Conservation (phyloP, 2,888 invertebrate genomes). For the Lacanobia wlatinum region DNA sequence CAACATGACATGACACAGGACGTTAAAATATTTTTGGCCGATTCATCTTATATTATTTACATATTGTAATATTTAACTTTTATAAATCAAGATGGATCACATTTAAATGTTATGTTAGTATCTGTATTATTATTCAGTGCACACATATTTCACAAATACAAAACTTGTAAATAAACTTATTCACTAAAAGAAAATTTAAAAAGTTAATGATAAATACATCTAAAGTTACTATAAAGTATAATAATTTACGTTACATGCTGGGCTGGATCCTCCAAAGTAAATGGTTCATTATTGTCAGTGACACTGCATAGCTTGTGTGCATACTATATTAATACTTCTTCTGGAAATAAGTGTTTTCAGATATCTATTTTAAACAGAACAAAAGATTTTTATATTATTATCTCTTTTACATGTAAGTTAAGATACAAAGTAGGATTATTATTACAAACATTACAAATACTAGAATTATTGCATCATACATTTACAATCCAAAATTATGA, state of each 20-base stretch:
- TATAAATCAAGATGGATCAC: slow-evolving; percentile 57
- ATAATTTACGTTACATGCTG: slow-evolving; percentile 64
- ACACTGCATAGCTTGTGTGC: slow-evolving; percentile 36
- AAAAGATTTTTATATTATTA: slow-evolving; percentile 7
- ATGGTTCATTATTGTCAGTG: slow-evolving; percentile 62
- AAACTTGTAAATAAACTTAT: slow-evolving; percentile 68
- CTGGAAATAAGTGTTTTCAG: slow-evolving; percentile 14
- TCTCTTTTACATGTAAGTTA: slow-evolving; percentile 21
- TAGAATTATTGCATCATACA: slow-evolving; percentile 50
- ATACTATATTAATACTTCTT: slow-evolving; percentile 38
- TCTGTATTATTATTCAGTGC: slow-evolving; percentile 56
- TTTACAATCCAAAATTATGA: slow-evolving; percentile 34
- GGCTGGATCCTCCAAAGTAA: slow-evolving; percentile 51
- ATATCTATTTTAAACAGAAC: slow-evolving; percentile 25
- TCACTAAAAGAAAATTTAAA: slow-evolving; percentile 64
- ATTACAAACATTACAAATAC: slow-evolving; percentile 42
- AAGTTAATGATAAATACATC: slow-evolving; percentile 62
- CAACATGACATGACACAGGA: slow-evolving; percentile 73
- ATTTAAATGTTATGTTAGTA: slow-evolving; percentile 48
- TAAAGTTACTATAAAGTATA: slow-evolving; percentile 58
- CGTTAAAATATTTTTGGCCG: slow-evolving; percentile 76
- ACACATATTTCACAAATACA: slow-evolving; percentile 62
- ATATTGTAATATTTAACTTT: slow-evolving; percentile 62
- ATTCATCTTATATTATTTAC: slow-evolving; percentile 78
- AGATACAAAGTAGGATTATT: slow-evolving; percentile 30